A percentile compares a stretch with the other conserved stretches of the same genome.
Conservation (phyloP, 2,888 invertebrate genomes). For the Athrips mouffetella region DNA sequence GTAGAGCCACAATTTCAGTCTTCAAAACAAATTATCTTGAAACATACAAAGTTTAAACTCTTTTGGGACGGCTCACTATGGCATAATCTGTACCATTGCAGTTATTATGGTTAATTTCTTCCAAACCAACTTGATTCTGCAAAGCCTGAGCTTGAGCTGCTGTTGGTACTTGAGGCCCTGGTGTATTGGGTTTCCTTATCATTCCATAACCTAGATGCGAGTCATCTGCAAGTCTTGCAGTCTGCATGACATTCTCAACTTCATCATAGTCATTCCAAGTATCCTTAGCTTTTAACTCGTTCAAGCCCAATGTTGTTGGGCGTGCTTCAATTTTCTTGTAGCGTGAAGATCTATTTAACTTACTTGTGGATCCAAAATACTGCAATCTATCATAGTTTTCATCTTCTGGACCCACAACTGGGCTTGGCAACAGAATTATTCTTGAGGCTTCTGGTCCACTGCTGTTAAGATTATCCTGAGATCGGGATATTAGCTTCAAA, state of each 20-base stretch:
- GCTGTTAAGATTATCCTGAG: conserved; percentile 69
- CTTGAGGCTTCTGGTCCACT: conserved; percentile 72
- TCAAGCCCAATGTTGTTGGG: conserved; percentile 73
- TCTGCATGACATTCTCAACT: conserved; percentile 83
- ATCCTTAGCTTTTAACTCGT: conserved; percentile 65
- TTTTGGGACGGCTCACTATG: conserved; percentile 90
- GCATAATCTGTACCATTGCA: conserved; percentile 90
- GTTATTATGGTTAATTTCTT: conserved; percentile 81
- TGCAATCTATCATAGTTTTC: conserved; percentile 88
- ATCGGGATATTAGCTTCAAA: conserved; percentile 71
- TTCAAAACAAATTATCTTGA: conserved; percentile 32
- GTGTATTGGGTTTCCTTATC: conserved; percentile 81
- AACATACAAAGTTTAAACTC: conserved; percentile 76
- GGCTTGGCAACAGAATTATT: conserved; percentile 75
- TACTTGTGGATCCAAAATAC: conserved; percentile 87
- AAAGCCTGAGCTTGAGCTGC: conserved; percentile 70
- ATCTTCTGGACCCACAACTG: conserved; percentile 70
- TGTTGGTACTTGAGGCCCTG: conserved; percentile 74
- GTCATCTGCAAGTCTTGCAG: conserved; percentile 86
- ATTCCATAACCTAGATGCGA: conserved; percentile 89
- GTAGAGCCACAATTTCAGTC: conserved; percentile 51
- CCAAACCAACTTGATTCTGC: conserved; percentile 64
- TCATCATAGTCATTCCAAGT: conserved; percentile 88
- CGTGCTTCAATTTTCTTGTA: conserved; percentile 85
- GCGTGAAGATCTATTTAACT: conserved; percentile 78